Evolutionary conservation across 2,113 vertebrate genomes (phyloP), one percentile per base, ranked within the genome.

Genomic region (Chroicocephalus ridibundus): DNA sequence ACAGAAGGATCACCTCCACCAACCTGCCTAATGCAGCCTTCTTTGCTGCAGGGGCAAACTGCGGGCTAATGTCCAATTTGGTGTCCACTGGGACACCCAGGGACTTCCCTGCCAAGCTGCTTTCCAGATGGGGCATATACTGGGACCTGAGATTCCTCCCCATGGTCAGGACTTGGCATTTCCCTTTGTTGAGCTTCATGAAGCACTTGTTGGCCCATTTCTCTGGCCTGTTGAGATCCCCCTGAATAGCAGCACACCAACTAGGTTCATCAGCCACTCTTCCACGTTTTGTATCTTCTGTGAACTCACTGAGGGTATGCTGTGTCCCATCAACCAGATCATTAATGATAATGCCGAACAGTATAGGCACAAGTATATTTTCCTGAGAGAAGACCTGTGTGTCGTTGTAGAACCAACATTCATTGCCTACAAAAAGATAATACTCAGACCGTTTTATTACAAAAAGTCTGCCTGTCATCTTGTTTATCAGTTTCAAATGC

Each of bases 1-100:
- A 49, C 47, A 51, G 21, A 52, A 86, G 5, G 2, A 36, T 64
- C 61, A 26, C 6, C 15, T 61, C 7, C 3, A 7, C 65, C 40
- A 13, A 10, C 2, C 29, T 70, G 5, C 5, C 4, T 42, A 18
- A n/a, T 4, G 34, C 68, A 86, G 8, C 14, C 4, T 15, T 18
- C 29, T 69, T 81, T 84, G 46, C 36, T 14, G 2, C 52, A 60
- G 14, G 52, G 32, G 10, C 32, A 22, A 8, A 20, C 27, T 75
- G 5, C 22, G 64, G 38, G 9, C 38, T 93, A 0, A 0, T 34
- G 29, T 62, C 15, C 24, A 34, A 3, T 13, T 49, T 89, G 18
- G 3, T 61, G 32, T 76, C 25, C 60, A 46, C 14, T 0, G 2
- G 55, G n/a, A 66, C 46, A 62, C 6, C 14, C 13, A 40, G 14